Conservation (phyloP, 64 coral and sea anemone species). For the Cladopsammia gracilis region DNA sequence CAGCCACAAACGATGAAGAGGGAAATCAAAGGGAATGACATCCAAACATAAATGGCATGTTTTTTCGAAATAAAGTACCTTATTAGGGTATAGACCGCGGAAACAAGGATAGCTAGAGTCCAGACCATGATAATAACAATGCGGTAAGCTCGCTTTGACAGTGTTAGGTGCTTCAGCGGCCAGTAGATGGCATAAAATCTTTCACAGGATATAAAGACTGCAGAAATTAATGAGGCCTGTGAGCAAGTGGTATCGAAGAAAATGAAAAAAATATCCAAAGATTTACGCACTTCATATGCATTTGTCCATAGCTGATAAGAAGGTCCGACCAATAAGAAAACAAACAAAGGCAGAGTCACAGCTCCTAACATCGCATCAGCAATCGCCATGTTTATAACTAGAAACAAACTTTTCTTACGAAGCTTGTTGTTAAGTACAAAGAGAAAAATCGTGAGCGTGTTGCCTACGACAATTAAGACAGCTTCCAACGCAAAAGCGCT, state of each 20-base stretch:
- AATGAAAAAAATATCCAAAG: no score
- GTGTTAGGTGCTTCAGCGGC: not conserved
- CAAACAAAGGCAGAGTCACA: not conserved
- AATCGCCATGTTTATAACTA: not conserved
- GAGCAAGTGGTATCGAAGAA: not conserved
- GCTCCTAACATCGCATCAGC: constrained; percentile 5
- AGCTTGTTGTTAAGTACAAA: not conserved
- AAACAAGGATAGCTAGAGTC: not conserved
- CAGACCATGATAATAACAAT: not conserved
- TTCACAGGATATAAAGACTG: not conserved
- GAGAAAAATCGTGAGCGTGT: not conserved
- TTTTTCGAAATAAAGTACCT: not conserved
- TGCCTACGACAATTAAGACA: not conserved
- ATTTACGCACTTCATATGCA: not conserved
- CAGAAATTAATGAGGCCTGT: not conserved
- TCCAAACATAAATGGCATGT: not conserved
- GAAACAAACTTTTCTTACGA: not conserved
- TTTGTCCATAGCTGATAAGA: not conserved
- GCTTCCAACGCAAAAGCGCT: not conserved
- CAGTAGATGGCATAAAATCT: not conserved
- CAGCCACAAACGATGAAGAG: no score
- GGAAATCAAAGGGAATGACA: no score
- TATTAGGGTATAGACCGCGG: not conserved
- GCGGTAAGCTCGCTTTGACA: not conserved
- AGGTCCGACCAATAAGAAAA: not conserved